These are phyloP conservation scores for Lophius americanus DNA, from an alignment of 2,797 vertebrate species.

Conservation along the genomic window DNA sequence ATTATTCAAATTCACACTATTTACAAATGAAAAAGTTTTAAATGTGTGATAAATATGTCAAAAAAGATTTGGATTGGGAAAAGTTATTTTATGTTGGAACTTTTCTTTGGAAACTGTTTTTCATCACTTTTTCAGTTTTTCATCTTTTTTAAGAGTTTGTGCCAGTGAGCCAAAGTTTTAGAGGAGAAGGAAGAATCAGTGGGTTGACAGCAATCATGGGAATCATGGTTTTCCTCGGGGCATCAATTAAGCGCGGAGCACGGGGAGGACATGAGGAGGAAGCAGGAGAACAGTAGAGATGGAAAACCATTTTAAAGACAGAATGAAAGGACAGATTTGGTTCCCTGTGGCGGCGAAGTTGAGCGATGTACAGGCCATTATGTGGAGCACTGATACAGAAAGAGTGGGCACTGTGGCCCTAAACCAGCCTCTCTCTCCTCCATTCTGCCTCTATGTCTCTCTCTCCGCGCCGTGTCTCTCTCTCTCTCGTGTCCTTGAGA, in stretches of 20 bases:
- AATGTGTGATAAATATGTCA: neutral
- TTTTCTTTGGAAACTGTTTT: too few relatives aligned
- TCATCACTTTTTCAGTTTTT: too few relatives aligned
- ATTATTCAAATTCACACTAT: neutral
- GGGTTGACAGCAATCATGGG: constrained; percentile 19
- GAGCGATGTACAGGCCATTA: constrained; percentile 67
- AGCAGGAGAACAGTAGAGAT: constrained; percentile 45
- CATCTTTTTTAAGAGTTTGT: too few relatives aligned
- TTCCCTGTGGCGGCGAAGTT: constrained; percentile 39
- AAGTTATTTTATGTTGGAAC: too few relatives aligned
- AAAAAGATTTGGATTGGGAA: neutral
- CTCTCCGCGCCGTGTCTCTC: constrained; percentile 19
- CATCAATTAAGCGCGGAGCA: constrained; percentile 27
- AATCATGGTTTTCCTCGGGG: constrained; percentile 24
- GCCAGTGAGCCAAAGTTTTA: constrained; percentile 1
- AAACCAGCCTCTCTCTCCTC: constrained; percentile 28
- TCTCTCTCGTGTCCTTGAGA: constrained; percentile 44
- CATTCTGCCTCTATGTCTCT: neutral
- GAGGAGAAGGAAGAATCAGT: constrained; percentile 8
- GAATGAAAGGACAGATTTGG: constrained; percentile 42
- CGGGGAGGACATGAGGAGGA: constrained; percentile 40
- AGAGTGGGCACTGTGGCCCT: constrained; percentile 65
- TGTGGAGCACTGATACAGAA: constrained; percentile 75
- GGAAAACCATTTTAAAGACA: constrained; percentile 5
- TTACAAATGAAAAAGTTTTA: neutral